Evolutionary conservation across 2,113 vertebrate species (phyloP).

Genomic region (Myxocyprinus asiaticus): DNA sequence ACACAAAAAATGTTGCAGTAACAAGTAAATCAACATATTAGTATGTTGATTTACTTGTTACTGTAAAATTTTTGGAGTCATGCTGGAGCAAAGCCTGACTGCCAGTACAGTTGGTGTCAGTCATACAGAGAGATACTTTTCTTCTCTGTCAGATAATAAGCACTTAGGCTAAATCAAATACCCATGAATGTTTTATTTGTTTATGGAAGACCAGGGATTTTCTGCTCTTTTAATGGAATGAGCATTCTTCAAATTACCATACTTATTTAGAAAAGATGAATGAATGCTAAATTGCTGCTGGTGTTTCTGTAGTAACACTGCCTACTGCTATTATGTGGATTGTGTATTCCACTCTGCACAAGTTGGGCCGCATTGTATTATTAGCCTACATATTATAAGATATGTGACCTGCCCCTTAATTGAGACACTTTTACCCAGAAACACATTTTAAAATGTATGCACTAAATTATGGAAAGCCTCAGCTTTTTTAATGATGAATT

Average conservation of each 20-base stretch:
- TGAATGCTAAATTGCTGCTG: no score
- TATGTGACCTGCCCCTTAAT: no score
- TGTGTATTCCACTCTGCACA: no score
- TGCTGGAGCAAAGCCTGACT: background rate
- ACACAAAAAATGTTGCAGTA: background rate
- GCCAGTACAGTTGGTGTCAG: slow-evolving; percentile 25
- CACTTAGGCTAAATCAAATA: slow-evolving; percentile 26
- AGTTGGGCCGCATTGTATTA: no score
- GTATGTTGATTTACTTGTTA: no score
- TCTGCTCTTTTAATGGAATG: background rate
- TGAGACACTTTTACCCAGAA: no score
- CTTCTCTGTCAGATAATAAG: slow-evolving; percentile 18
- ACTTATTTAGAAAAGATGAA: background rate
- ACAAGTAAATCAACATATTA: background rate
- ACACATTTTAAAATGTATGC: no score
- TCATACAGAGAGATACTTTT: slow-evolving; percentile 13
- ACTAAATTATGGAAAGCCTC: no score
- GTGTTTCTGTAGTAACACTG: no score
- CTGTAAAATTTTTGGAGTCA: background rate
- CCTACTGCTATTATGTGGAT: no score
- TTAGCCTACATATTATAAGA: no score
- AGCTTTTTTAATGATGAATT: no score
- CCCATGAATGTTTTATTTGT: slow-evolving; percentile 28
- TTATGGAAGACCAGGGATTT: slow-evolving; percentile 10
- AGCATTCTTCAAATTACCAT: background rate